Base-by-base conservation (phyloP, 2,888 invertebrate genomes). In the Brenthis ino region DNA sequence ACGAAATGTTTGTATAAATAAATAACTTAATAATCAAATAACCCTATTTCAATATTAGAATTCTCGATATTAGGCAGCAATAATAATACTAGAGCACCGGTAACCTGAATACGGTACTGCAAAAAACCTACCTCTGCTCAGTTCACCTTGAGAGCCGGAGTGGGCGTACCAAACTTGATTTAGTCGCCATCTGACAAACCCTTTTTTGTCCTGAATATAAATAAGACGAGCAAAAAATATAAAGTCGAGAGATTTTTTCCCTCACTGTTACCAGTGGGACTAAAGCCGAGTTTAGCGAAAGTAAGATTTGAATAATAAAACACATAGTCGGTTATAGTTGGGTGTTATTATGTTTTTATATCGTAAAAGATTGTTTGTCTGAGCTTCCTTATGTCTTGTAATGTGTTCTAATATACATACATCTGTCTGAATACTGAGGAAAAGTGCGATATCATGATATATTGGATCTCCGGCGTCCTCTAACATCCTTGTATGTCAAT, bases 141-240 rank as follows among this genome's bases (percentile, higher is more conserved):
- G 83, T 79, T 90, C 88, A 91, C 90, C 91, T 92, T 91, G 91
- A 88, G 80, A 81, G 75, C 74, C 81, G 71, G 77, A 81, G 91
- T 90, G 86, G 89, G 91, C 89, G 89, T 83, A 77, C 85, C 86
- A 81, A 89, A 88, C 86, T 87, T 89, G 90, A 91, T 90, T 91
- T 89, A 88, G 87, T 88, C 85, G 85, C 89, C 85, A 88, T 87
- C 90, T 87, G 88, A 89, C 89, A 85, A 88, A 90, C 89, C 91
- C 90, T 89, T 91, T 91, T 91, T 91, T 91, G 87, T 87, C 85
- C 88, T 86, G 89, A 90, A 91, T 88, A 90, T 89, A 91, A 90
- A 92, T 91, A 91, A 87, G 86, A 83, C 82, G 79, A 81, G 81
- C 84, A 87, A 89, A 89, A 87, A 86, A 86, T 83, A 83, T 82